Evolutionary conservation across 2,888 invertebrate species (phyloP), one percentile per base, ranked within the genome.

Genomic region (Drosophila helvetica): DNA sequence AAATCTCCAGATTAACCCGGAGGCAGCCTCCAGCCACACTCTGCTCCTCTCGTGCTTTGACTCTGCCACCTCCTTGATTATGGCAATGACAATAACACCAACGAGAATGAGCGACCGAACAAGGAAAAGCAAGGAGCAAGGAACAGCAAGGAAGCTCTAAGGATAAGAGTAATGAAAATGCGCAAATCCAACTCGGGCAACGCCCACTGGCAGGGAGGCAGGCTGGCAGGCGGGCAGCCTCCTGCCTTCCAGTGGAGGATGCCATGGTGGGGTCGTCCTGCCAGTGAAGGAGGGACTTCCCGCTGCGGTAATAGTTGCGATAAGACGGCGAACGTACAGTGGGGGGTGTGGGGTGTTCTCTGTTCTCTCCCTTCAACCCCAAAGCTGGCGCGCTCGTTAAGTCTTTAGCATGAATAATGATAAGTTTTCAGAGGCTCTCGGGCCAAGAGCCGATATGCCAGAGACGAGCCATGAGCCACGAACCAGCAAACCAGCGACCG

Each of bases 371-470:
- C 50, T 22, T 33, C 56, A 30, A 25, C 30, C 30, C 57, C 54
- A 45, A 53, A 47, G 60, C 64, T 55, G 69, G 72, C 80, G 83
- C 83, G 86, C 88, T 87, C 86, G 88, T 86, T 86, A 86, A 83
- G 86, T 86, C 86, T 86, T 86, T 86, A 87, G 81, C 88, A 86
- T 87, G 86, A 87, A 86, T 87, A 87, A 86, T 86, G 83, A 87
- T 86, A 87, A 83, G 79, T 78, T 87, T 87, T 77, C 73, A 66
- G 72, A 74, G 72, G 75, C 67, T 55, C 67, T 55, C 58, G 51
- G 71, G 65, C 67, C 68, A 45, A 53, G 56, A 63, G 54, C 57
- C 61, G 59, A 65, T 47, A 61, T 70, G 22, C 7, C 22, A 18
- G 6, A 22, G 12, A 25, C 25, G 61, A 61, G 46, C 47, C 69